A percentile compares a stretch with the other conserved stretches of the same genome.
phyloP scores from a whole-genome alignment of 2,888 invertebrate genomes.

The Bugula neritina region DNA sequence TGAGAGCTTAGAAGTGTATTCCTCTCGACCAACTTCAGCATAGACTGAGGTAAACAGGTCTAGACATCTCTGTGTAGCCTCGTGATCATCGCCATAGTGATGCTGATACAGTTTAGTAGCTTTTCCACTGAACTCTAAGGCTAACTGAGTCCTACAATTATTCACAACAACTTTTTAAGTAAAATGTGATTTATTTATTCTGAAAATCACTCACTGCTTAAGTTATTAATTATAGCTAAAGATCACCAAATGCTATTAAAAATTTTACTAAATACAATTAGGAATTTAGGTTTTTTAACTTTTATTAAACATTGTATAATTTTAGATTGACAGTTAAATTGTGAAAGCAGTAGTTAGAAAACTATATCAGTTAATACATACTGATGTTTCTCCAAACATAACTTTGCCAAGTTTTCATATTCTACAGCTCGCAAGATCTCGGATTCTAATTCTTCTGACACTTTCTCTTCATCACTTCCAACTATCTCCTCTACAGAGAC shows the following conservation, averaged over 20 bases:
- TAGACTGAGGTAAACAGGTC: constrained; percentile 46
- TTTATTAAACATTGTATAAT: too few relatives aligned
- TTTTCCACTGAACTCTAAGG: constrained; percentile 31
- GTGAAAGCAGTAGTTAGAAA: background rate
- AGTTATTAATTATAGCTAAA: too few relatives aligned
- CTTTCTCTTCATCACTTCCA: background rate
- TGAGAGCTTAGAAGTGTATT: constrained; percentile 33
- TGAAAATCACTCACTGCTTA: too few relatives aligned
- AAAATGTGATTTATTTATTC: too few relatives aligned
- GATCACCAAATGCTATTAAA: too few relatives aligned
- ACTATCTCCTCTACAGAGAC: background rate
- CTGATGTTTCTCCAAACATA: constrained; percentile 46
- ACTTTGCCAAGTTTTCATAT: constrained; percentile 45
- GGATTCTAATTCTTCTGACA: constrained; percentile 26
- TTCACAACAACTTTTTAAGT: too few relatives aligned
- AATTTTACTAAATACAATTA: too few relatives aligned
- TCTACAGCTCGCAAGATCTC: constrained; percentile 42
- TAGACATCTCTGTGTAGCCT: constrained; percentile 40
- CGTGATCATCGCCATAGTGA: constrained; percentile 41
- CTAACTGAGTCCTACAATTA: constrained; percentile 18
- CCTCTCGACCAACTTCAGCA: constrained; percentile 45
- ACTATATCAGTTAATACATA: constrained; percentile 38
- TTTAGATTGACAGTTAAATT: too few relatives aligned
- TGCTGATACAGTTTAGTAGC: constrained; percentile 45
- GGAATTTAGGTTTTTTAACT: too few relatives aligned